Conservation (phyloP, 2,113 vertebrate genomes). For the Uria lomvia region DNA sequence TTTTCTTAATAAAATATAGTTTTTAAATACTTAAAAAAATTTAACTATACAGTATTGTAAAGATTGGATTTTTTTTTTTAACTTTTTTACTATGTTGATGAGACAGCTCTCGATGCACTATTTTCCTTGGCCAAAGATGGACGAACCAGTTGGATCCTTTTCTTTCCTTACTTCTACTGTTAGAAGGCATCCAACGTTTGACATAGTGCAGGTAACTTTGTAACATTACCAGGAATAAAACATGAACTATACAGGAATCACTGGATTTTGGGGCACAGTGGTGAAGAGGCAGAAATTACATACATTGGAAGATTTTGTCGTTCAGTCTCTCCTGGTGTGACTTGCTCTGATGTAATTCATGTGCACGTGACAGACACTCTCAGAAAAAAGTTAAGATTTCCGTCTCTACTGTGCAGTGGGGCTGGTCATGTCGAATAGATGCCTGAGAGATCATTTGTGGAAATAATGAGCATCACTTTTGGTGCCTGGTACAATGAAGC, state of each 20-base stretch:
- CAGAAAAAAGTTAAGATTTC: not conserved
- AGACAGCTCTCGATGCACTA: constrained; percentile 3
- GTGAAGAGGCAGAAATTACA: not conserved
- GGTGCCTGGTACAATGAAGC: not conserved
- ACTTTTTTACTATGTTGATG: not conserved
- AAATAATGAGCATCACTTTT: not conserved
- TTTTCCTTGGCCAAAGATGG: not conserved
- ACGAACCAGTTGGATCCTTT: not conserved
- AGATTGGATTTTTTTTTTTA: not conserved
- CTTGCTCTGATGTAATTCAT: not conserved
- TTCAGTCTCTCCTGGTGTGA: not conserved
- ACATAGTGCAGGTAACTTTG: not conserved
- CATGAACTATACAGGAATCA: not conserved
- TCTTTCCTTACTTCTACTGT: not conserved
- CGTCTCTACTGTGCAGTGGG: not conserved
- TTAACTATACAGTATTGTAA: constrained; percentile 20
- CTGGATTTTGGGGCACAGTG: not conserved
- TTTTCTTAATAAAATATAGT: constrained; percentile 58
- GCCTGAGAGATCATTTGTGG: not conserved
- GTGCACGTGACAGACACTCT: not conserved
- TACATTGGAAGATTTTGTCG: not conserved
- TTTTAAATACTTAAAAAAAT: constrained; percentile 40
- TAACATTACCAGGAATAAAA: not conserved
- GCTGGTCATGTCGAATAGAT: not conserved
- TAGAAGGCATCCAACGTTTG: not conserved